Evolutionary conservation across 2,888 invertebrate genomes (phyloP), one percentile per base, ranked within the genome.

Genomic region (Hylaea fasciaria): DNA sequence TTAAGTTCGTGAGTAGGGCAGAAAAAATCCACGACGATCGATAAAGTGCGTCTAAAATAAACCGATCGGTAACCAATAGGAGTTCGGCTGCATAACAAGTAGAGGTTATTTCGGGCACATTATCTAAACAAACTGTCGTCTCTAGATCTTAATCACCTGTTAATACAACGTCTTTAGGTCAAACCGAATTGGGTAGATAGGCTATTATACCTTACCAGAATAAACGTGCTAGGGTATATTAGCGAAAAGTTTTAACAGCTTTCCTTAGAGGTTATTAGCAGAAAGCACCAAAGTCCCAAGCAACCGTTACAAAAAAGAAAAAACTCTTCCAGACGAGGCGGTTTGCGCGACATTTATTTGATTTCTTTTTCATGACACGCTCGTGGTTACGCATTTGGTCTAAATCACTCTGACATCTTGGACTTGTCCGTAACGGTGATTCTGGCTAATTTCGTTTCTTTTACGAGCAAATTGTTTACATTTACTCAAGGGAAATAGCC

Each of bases 401-500:
- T 71, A 73, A 76, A 65, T 69, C 70, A 68, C 67, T 69, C 66
- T 63, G 68, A 69, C 68, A 69, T 70, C 69, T 66, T 69, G 56
- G 68, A 65, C 66, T 58, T 64, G 66, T 60, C 64, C 56, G 72
- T 77, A 78, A 76, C 70, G 69, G 72, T 64, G 66, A 65, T 75
- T 60, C 74, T 71, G 74, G 74, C 78, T 84, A 85, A 85, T 85
- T 86, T 80, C 53, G 82, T 79, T 81, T 74, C 71, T 76, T 86
- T 85, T 81, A 83, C 80, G 81, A 80, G 64, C 78, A 72, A 67
- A 75, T 73, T 86, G 85, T 86, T 87, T 87, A 85, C 80, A 80
- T 81, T 81, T 78, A 68, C 75, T 69, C 65, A 66, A 68, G 69
- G 75, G 76, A 73, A 81, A 80, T 78, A 71, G 74, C 37, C 61